phyloP scores from a whole-genome alignment of 2,888 invertebrate species.

The Drosophila basisetae region DNA sequence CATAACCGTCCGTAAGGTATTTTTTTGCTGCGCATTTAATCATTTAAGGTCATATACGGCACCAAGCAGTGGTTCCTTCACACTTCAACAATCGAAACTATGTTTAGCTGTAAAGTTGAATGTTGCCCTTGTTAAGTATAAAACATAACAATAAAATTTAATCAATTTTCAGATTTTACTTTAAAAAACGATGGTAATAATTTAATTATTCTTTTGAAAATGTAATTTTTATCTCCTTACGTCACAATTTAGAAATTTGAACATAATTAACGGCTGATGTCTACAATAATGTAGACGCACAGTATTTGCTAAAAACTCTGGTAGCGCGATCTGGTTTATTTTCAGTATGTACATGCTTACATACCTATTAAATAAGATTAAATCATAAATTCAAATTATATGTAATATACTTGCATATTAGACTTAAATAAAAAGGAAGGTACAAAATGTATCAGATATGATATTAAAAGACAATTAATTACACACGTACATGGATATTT shows the following conservation, averaged over 20 bases:
- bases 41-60: background rate
- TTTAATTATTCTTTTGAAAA: background rate
- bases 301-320: background rate
- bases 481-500: background rate
- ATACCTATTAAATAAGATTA: background rate
- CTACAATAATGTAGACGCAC: background rate
- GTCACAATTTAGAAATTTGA: background rate
- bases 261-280: background rate
- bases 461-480: background rate
- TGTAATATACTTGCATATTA: slow-evolving; percentile 1
- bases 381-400: background rate
- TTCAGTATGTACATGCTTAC: background rate
- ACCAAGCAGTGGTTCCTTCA: background rate
- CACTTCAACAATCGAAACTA: background rate
- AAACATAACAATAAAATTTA: background rate
- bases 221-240: background rate
- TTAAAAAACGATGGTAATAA: background rate
- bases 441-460: slow-evolving; percentile 1
- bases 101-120: background rate
- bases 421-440: slow-evolving; percentile 1
- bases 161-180: background rate
- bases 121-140: background rate
- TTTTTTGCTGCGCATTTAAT: background rate
- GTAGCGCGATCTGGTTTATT: slow-evolving; percentile 2
- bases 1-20: background rate